phyloP scores from a whole-genome alignment of 2,113 vertebrate genomes.

The Dasyornis broadbenti region DNA sequence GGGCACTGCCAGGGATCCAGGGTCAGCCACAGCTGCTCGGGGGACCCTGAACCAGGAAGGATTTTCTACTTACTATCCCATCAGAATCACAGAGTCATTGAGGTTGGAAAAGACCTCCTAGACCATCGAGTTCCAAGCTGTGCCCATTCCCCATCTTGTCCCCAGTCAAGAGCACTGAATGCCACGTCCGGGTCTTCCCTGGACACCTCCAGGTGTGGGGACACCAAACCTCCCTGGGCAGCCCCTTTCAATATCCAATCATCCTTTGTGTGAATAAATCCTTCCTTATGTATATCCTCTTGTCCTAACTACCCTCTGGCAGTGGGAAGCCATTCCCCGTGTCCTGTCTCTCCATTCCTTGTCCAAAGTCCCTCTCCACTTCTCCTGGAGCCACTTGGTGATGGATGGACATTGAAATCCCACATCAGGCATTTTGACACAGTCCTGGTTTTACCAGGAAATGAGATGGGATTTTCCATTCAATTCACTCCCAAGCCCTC shows the following conservation, averaged over 20 bases:
- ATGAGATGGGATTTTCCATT: fast-evolving
- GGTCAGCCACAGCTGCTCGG: neutral
- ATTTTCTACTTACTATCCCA: neutral
- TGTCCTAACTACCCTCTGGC: neutral
- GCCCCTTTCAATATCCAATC: neutral
- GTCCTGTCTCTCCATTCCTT: neutral
- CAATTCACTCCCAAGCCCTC: neutral
- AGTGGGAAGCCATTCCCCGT: neutral
- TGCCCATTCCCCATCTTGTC: neutral
- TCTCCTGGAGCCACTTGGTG: neutral
- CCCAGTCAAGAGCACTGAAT: neutral
- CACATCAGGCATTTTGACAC: fast-evolving
- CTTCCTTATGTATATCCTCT: neutral
- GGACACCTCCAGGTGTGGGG: neutral
- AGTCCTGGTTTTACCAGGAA: neutral
- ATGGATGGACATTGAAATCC: fast-evolving
- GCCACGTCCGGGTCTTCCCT: fast-evolving
- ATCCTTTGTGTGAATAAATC: neutral
- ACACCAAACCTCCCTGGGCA: neutral
- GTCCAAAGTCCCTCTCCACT: neutral
- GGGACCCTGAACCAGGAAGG: neutral
- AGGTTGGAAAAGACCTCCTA: neutral
- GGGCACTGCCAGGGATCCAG: neutral
- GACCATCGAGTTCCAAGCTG: fast-evolving
- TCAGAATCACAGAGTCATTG: too few relatives aligned